Evolutionary conservation across 2,888 invertebrate species (phyloP), one percentile per base, ranked within the genome.

Genomic region (Diloba caeruleocephala): DNA sequence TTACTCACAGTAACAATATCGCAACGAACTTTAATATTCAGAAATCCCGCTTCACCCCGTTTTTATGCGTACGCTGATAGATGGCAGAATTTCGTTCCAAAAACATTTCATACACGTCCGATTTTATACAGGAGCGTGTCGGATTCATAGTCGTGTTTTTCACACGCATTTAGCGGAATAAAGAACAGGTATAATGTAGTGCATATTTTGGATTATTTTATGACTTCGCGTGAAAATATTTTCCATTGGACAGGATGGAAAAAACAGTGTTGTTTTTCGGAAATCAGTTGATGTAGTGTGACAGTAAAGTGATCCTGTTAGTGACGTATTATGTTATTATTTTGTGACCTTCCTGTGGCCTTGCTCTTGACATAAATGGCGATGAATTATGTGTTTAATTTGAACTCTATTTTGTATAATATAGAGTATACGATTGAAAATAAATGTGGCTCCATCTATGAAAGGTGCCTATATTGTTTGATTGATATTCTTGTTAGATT

Each of bases 1-100:
- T 72, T 72, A 69, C 60, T 72, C 54, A 57, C 44, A 28, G 50
- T 54, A 69, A 71, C 72, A 72, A 69, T 69, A 66, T 63, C 56
- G 54, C 59, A 54, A 56, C 69, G 71, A 72, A 66, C 73, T 71
- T 72, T 69, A 58, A 46, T 57, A 60, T 69, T 66, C 48, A 28
- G 49, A 36, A 55, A 52, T 48, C 56, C 45, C 38, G 44, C 41
- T 71, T 55, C 50, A 33, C 26, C 21, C 51, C 48, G 43, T 68
- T 66, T 65, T 62, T 62, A 42, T 56, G 15, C 58, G 32, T 38
- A 15, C 26, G 9, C 28, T 72, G 71, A 71, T 69, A 66, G 66
- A 71, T 72, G 36, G 49, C 15, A 31, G 34, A 31, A 36, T 28
- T 48, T 45, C 42, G 26, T 44, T 10, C 29, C 55, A 32, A 48